phyloP scores from a whole-genome alignment of 2,888 invertebrate genomes.

The Helobdella robusta region DNA sequence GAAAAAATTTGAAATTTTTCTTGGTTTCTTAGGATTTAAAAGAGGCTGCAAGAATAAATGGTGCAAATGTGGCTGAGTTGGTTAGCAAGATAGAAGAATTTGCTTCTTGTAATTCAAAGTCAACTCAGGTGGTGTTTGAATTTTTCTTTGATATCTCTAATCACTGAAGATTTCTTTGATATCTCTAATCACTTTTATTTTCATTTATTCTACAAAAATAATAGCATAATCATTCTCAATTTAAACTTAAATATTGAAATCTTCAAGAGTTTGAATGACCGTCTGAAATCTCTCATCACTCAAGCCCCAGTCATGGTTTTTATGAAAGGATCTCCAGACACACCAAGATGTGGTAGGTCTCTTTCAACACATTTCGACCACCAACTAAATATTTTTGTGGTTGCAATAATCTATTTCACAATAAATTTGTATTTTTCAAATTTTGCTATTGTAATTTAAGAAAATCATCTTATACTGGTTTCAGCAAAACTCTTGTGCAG shows the following conservation, averaged over 20 bases:
- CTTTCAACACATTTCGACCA: neutral
- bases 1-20: no score
- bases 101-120: no score
- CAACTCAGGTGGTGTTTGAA: no score
- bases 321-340: slow-evolving; percentile 54
- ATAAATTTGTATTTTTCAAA: no score
- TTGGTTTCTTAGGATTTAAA: no score
- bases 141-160: no score
- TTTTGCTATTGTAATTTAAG: slow-evolving; percentile 52
- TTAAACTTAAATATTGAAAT: neutral
- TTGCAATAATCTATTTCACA: neutral
- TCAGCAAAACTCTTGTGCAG: slow-evolving; percentile 64
- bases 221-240: neutral
- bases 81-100: no score
- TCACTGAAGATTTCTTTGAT: no score
- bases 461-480: slow-evolving; percentile 57
- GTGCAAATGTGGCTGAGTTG: no score
- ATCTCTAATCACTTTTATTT: no score
- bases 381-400: neutral
- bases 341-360: slow-evolving; percentile 51
- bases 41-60: no score
- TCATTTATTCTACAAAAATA: no score
- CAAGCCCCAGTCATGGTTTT: slow-evolving; percentile 52
- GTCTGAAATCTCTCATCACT: slow-evolving; percentile 51
- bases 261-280: slow-evolving; percentile 23